Percentiles rank a stretch among this genome's conserved stretches.
Conservation (phyloP, 2,888 invertebrate genomes). For the Dilophus febrilis region DNA sequence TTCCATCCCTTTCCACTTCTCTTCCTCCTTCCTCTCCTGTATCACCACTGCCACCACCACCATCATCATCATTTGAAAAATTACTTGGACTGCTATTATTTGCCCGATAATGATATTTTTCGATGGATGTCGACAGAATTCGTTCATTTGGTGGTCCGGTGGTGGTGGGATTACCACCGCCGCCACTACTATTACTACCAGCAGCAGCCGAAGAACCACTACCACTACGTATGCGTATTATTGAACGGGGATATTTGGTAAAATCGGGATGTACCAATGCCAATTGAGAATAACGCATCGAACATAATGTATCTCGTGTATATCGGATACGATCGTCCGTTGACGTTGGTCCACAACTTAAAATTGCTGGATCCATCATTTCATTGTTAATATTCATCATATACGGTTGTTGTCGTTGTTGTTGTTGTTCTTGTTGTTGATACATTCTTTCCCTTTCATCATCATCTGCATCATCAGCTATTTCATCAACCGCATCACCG, state of each 20-base stretch:
- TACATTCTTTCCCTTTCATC: too few relatives aligned
- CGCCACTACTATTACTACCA: too few relatives aligned
- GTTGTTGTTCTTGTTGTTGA: too few relatives aligned
- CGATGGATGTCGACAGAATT: conserved; percentile 28
- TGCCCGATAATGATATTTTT: conserved; percentile 40
- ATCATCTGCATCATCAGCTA: too few relatives aligned
- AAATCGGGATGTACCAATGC: conserved; percentile 57
- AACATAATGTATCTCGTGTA: conserved; percentile 52
- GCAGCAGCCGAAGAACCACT: conserved; percentile 31
- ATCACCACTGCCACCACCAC: not conserved
- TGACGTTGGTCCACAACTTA: conserved; percentile 35
- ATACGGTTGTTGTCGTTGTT: too few relatives aligned
- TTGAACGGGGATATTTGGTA: conserved; percentile 34
- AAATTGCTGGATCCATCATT: conserved; percentile 36
- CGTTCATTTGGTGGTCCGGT: conserved; percentile 26
- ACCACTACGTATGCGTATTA: too few relatives aligned
- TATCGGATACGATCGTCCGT: conserved; percentile 27
- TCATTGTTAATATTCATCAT: too few relatives aligned
- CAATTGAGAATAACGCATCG: conserved; percentile 49
- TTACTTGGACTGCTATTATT: conserved; percentile 22
- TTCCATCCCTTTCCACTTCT: not conserved
- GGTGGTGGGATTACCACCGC: too few relatives aligned
- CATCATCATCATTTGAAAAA: not conserved
- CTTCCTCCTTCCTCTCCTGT: not conserved
- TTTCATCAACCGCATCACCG: too few relatives aligned